A percentile compares a stretch with the other conserved stretches of the same genome.
Evolutionary conservation across 2,797 vertebrate genomes (phyloP).

Genomic region (Syngnathus rostellatus): DNA sequence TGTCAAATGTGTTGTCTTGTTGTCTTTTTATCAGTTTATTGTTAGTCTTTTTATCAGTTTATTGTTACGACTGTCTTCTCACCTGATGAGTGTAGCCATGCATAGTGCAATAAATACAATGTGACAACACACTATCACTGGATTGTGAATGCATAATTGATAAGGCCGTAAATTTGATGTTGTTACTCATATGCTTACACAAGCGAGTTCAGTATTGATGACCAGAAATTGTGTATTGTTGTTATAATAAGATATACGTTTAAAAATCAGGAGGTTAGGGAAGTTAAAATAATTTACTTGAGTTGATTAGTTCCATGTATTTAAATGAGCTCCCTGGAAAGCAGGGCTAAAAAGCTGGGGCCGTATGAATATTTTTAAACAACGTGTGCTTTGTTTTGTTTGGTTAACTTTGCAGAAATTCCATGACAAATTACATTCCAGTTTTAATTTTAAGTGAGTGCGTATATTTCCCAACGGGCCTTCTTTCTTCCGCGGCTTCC

Average conservation of each 20-base stretch:
- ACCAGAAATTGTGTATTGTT: background rate
- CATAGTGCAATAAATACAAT: slow-evolving; percentile 13
- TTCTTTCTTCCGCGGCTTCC: slow-evolving; percentile 25
- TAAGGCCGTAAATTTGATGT: slow-evolving; percentile 44
- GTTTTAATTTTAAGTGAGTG: slow-evolving; percentile 23
- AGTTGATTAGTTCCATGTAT: background rate
- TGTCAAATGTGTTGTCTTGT: too few relatives aligned
- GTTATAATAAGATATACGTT: background rate
- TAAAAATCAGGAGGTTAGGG: background rate
- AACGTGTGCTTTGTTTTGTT: slow-evolving; percentile 1
- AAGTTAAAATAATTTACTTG: background rate
- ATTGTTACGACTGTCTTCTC: too few relatives aligned
- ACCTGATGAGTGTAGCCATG: too few relatives aligned
- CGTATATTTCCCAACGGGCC: slow-evolving; percentile 25
- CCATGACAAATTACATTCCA: slow-evolving; percentile 7
- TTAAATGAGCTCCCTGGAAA: background rate
- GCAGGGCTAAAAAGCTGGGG: background rate
- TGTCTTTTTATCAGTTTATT: too few relatives aligned
- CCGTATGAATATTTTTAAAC: slow-evolving; percentile 2
- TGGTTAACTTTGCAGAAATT: slow-evolving; percentile 18
- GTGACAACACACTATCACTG: slow-evolving; percentile 85
- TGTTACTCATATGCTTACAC: too few relatives aligned
- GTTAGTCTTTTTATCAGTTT: too few relatives aligned
- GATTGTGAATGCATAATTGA: slow-evolving; percentile 93
- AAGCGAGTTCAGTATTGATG: background rate